Percentiles rank a stretch among this genome's conserved stretches.
These are phyloP conservation scores for Cephalopholis sonnerati DNA, from an alignment of 2,113 vertebrate species.

Conservation along the genomic window DNA sequence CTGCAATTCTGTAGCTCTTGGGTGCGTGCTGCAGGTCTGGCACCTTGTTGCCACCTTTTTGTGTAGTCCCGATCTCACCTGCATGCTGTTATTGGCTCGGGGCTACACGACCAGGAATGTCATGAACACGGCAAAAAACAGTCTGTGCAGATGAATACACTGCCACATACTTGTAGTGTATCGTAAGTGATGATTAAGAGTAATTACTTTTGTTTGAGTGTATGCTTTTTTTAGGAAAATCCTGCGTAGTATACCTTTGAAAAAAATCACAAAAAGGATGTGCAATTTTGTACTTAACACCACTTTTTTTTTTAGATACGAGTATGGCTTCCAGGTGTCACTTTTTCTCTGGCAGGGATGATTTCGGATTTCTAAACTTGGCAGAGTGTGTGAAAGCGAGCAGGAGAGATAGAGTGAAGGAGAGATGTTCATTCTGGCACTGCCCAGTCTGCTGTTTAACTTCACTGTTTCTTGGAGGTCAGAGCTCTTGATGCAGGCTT, in stretches of 20 bases:
- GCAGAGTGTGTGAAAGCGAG: constrained; percentile 36
- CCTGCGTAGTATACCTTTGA: background rate
- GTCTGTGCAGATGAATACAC: background rate
- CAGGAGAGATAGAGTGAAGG: constrained; percentile 15
- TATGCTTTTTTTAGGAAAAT: too few species aligned
- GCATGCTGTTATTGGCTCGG: too few species aligned
- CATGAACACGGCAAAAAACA: background rate
- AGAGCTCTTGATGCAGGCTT: constrained; percentile 42
- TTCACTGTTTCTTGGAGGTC: constrained; percentile 73
- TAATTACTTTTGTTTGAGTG: too few species aligned
- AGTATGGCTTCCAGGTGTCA: constrained; percentile 26
- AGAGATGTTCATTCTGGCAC: constrained; percentile 19
- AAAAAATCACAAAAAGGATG: background rate
- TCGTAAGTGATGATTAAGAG: too few species aligned
- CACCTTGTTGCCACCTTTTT: too few species aligned
- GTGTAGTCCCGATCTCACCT: too few species aligned
- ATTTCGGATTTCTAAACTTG: constrained; percentile 58
- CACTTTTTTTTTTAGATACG: background rate
- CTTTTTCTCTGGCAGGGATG: constrained; percentile 24
- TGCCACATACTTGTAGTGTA: too few species aligned
- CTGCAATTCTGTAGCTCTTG: too few species aligned
- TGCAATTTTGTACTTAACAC: constrained; percentile 13
- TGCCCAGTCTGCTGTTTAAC: constrained; percentile 46
- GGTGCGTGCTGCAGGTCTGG: too few species aligned
- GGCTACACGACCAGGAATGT: too few species aligned